Evolutionary conservation across 2,797 vertebrate genomes (phyloP).

Genomic region (Nasua narica): DNA sequence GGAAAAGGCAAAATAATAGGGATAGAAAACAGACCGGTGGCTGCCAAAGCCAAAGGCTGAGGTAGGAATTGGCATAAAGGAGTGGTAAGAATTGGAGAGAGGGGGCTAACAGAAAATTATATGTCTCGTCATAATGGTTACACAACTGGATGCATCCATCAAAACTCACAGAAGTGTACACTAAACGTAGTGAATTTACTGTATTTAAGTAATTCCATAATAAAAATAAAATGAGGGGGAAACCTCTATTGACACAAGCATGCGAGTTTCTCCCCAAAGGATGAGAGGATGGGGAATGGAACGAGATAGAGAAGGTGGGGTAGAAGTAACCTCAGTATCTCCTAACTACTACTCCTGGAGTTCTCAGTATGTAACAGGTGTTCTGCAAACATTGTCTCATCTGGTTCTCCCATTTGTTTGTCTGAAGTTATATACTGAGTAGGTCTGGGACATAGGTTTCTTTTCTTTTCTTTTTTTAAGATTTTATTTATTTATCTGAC

Average conservation of each 20-base stretch:
- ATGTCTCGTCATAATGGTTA: neutral
- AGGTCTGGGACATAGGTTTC: neutral
- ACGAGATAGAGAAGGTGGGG: neutral
- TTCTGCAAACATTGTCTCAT: neutral
- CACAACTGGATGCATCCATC: neutral
- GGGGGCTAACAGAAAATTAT: neutral
- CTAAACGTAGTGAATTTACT: neutral
- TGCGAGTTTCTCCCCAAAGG: neutral
- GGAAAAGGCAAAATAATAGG: neutral
- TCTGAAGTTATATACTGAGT: neutral
- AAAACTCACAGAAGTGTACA: neutral
- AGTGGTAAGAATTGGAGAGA: neutral
- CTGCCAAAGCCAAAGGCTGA: neutral
- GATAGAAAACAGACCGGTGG: neutral
- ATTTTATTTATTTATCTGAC: too few species aligned
- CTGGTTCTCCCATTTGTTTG: neutral
- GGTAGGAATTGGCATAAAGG: neutral
- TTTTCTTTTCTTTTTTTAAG: too few species aligned
- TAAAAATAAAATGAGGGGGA: neutral
- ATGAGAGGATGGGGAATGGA: neutral
- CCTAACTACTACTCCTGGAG: neutral
- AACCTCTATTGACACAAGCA: neutral
- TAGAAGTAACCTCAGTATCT: neutral
- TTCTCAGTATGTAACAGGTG: neutral
- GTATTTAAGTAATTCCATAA: neutral